Evolutionary conservation across 2,113 vertebrate species (phyloP).

Genomic region (Heteronetta atricapilla): DNA sequence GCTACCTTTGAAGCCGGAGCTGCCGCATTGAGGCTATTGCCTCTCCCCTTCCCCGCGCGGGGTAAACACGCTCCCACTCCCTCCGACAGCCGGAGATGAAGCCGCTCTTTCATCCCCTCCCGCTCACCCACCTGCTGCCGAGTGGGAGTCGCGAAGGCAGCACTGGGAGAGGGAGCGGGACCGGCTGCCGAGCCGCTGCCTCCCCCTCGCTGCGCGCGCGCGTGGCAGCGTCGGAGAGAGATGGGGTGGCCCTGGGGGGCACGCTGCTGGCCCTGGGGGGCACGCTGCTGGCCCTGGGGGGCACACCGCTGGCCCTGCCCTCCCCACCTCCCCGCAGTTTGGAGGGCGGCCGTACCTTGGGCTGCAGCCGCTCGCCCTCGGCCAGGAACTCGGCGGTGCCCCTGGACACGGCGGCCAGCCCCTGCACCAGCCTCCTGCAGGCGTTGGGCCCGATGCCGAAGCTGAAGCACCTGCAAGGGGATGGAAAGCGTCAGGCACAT

Average conservation of each 20-base stretch:
- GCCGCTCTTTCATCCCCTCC: not conserved
- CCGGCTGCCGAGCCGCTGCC: not conserved
- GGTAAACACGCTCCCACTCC: not conserved
- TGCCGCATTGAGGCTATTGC: not conserved
- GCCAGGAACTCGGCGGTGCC: conserved; percentile 88
- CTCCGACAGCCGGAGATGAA: not conserved
- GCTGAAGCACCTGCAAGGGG: conserved; percentile 87
- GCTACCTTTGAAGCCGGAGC: conserved; percentile 17
- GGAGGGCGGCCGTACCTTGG: conserved; percentile 80
- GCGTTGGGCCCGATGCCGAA: conserved; percentile 88
- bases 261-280: too few species aligned
- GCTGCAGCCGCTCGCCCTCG: conserved; percentile 90
- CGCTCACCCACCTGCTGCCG: not conserved
- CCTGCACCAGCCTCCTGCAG: conserved; percentile 86
- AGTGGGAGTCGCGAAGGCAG: not conserved
- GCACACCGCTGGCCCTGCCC: too few species aligned
- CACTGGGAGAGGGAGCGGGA: not conserved
- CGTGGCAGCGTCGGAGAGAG: too few species aligned
- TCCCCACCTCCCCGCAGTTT: too few species aligned
- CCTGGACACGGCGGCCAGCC: conserved; percentile 86
- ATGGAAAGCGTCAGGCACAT: not conserved
- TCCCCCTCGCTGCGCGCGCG: not conserved
- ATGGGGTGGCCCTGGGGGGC: too few species aligned
- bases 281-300: too few species aligned
- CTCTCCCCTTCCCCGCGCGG: not conserved